A percentile compares a stretch with the other conserved stretches of the same genome.
phyloP scores from a whole-genome alignment of 2,888 invertebrate species.

The Criorhina ranunculi region DNA sequence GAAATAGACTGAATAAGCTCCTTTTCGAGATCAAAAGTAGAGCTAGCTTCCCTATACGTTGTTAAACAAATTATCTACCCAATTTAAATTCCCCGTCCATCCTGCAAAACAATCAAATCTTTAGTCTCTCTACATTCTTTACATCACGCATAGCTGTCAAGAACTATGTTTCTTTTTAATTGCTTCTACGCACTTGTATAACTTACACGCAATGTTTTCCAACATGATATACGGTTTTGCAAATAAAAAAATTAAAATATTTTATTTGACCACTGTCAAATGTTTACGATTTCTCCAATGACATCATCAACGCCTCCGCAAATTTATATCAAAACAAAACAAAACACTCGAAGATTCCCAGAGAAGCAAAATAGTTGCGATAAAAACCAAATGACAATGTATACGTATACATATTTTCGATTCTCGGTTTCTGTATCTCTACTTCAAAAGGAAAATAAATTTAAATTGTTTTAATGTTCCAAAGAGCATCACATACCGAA shows the following conservation, averaged over 20 bases:
- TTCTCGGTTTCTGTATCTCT: not conserved
- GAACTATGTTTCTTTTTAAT: not conserved
- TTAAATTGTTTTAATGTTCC: slow-evolving; percentile 7
- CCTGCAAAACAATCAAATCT: slow-evolving; percentile 20
- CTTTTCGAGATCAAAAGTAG: too few species aligned
- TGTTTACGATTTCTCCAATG: slow-evolving; percentile 24
- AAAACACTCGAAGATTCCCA: slow-evolving; percentile 4
- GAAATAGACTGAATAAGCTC: too few species aligned
- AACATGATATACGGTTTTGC: not conserved
- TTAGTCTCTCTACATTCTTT: not conserved
- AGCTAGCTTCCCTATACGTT: too few species aligned
- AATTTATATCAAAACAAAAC: slow-evolving; percentile 18
- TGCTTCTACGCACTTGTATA: slow-evolving; percentile 15
- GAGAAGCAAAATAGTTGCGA: not conserved
- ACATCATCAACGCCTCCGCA: slow-evolving; percentile 29
- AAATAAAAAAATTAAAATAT: slow-evolving; percentile 2
- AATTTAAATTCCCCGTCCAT: slow-evolving; percentile 1
- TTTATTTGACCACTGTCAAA: not conserved
- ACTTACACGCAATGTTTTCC: slow-evolving; percentile 23
- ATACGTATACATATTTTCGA: too few species aligned
- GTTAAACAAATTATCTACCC: not conserved
- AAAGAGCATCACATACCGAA: slow-evolving; percentile 1
- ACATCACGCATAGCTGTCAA: slow-evolving; percentile 24
- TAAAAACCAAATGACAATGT: not conserved
- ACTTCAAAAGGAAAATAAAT: slow-evolving; percentile 23